phyloP scores from a whole-genome alignment of 1,140 invertebrate species.

The Penaeus indicus region DNA sequence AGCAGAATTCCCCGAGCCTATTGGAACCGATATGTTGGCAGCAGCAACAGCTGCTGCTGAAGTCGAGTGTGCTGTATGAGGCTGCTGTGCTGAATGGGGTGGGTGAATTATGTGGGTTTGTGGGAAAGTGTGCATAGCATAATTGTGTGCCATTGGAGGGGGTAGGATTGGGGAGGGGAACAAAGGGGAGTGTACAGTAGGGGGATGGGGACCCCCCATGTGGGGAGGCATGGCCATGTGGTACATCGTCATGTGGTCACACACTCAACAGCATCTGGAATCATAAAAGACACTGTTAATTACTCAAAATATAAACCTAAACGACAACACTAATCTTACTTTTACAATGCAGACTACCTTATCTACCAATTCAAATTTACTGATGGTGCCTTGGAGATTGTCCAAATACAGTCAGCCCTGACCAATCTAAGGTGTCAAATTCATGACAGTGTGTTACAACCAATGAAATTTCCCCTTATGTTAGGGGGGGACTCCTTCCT shows the following conservation, averaged over 20 bases:
- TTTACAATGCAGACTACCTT: too few species aligned
- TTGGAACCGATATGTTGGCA: slow-evolving; percentile 33
- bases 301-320: too few species aligned
- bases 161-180: slow-evolving; percentile 59
- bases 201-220: slow-evolving; percentile 64
- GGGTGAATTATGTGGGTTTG: slow-evolving; percentile 33
- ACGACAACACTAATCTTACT: too few species aligned
- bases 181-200: slow-evolving; percentile 57
- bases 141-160: slow-evolving; percentile 55
- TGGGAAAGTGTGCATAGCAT: slow-evolving; percentile 54
- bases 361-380: too few species aligned
- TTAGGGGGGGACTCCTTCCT: too few species aligned
- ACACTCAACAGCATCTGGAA: slow-evolving; percentile 46
- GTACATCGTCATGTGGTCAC: slow-evolving; percentile 66
- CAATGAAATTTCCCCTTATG: too few species aligned
- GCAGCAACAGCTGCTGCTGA: slow-evolving; percentile 17
- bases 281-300: neutral
- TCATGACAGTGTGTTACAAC: too few species aligned
- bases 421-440: too few species aligned
- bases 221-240: slow-evolving; percentile 66
- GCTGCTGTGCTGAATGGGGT: slow-evolving; percentile 33
- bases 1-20: slow-evolving; percentile 55
- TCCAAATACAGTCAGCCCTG: too few species aligned
- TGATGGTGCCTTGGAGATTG: too few species aligned
- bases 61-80: slow-evolving; percentile 15